These are phyloP conservation scores for Urechis unicinctus DNA, from an alignment of 2,888 invertebrate species.

Conservation along the genomic window DNA sequence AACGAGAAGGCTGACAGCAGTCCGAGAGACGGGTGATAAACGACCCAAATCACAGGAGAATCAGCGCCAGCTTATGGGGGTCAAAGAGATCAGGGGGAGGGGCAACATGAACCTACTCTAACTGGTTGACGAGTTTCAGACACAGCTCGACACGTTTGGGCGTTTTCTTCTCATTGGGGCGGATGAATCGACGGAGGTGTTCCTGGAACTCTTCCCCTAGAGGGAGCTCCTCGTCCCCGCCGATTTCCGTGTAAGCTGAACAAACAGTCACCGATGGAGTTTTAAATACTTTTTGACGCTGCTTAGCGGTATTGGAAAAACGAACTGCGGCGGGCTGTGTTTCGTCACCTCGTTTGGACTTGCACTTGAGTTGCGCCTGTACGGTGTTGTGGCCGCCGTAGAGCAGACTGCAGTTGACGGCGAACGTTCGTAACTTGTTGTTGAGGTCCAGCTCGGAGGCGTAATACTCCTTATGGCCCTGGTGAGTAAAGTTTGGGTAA, in stretches of 20 bases:
- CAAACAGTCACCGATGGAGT: too few relatives aligned
- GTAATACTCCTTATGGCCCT: constrained; percentile 38
- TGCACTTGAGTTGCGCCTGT: constrained; percentile 41
- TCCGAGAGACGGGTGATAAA: too few relatives aligned
- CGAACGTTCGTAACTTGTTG: constrained; percentile 43
- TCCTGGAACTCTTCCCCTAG: constrained; percentile 31
- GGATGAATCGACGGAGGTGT: constrained; percentile 25
- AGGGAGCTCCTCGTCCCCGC: constrained; percentile 28
- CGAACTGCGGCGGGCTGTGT: neutral
- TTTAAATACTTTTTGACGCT: too few relatives aligned
- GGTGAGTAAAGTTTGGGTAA: too few relatives aligned
- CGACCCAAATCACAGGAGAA: too few relatives aligned
- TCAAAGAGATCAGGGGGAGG: too few relatives aligned
- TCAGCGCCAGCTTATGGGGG: too few relatives aligned
- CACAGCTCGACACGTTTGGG: constrained; percentile 20
- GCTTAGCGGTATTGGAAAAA: neutral
- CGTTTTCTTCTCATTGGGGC: constrained; percentile 22
- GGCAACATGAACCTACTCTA: constrained; percentile 16
- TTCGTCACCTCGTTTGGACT: constrained; percentile 39
- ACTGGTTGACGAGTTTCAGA: constrained; percentile 23
- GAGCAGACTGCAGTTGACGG: constrained; percentile 41
- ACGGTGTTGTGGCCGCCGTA: constrained; percentile 51
- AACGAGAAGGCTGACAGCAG: too few relatives aligned
- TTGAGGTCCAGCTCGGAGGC: constrained; percentile 47
- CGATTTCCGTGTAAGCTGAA: constrained; percentile 28